phyloP scores from a whole-genome alignment of 2,113 vertebrate species.

The Vulpes ferrilata region DNA sequence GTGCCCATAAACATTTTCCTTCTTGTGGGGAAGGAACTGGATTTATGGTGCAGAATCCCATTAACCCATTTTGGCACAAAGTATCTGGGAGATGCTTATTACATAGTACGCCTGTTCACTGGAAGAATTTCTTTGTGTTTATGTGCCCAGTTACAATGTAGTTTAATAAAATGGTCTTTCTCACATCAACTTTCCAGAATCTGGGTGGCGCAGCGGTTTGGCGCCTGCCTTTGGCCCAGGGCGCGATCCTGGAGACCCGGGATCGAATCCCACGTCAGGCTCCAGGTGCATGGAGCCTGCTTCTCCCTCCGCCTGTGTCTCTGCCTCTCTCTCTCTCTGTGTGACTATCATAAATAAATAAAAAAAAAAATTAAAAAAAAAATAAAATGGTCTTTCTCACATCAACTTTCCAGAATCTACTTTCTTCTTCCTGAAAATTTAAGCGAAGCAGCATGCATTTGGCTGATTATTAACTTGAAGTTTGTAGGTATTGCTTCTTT shows the following conservation, averaged over 20 bases:
- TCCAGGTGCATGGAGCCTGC: too few relatives aligned
- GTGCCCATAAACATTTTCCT: slow-evolving; percentile 82
- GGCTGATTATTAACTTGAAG: slow-evolving; percentile 37
- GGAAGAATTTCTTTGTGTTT: slow-evolving; percentile 61
- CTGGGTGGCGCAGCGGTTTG: too few relatives aligned
- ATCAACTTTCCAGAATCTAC: slow-evolving; percentile 63
- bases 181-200: slow-evolving; percentile 64
- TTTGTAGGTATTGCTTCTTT: neutral
- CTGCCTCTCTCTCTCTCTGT: too few relatives aligned
- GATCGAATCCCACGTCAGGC: too few relatives aligned
- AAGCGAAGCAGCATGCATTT: slow-evolving; percentile 34
- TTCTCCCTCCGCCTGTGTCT: too few relatives aligned
- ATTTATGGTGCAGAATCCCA: slow-evolving; percentile 68
- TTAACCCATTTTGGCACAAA: slow-evolving; percentile 51
- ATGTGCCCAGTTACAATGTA: slow-evolving; percentile 31
- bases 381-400: slow-evolving; percentile 62
- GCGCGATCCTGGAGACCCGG: too few relatives aligned
- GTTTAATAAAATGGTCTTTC: slow-evolving; percentile 67
- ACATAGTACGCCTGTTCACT: slow-evolving; percentile 37
- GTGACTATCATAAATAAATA: too few relatives aligned
- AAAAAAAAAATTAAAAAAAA: too few relatives aligned
- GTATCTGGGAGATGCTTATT: slow-evolving; percentile 9
- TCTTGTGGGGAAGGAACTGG: slow-evolving; percentile 80
- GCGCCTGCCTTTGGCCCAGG: too few relatives aligned
- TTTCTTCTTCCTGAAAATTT: slow-evolving; percentile 50